Conservation (phyloP, 2,113 vertebrate species). For the Scartelaos histophorus region DNA sequence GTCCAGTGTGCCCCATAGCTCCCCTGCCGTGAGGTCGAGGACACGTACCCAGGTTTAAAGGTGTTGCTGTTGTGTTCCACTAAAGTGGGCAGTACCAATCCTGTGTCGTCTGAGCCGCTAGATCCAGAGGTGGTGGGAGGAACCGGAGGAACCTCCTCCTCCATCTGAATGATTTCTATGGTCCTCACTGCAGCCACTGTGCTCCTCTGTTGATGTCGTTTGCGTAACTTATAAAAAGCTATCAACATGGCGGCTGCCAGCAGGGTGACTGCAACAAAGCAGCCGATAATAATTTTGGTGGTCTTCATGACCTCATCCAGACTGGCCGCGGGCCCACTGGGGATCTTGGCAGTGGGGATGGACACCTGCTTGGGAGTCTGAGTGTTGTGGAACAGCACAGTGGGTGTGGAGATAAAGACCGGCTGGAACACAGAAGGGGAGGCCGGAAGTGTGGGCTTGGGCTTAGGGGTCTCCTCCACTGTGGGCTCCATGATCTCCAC, state of each 20-base stretch:
- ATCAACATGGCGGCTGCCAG: conserved; percentile 95
- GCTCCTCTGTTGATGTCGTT: conserved; percentile 94
- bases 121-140: conserved; percentile 78
- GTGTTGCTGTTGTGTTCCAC: conserved; percentile 90
- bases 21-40: conserved; percentile 85
- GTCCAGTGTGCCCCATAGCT: conserved; percentile 91
- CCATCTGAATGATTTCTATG: conserved; percentile 94
- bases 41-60: conserved; percentile 89
- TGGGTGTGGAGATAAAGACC: conserved; percentile 94
- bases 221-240: conserved; percentile 97
- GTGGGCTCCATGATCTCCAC: conserved; percentile 91
- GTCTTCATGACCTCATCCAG: conserved; percentile 98
- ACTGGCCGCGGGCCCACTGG: conserved; percentile 85
- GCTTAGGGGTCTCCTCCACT: conserved; percentile 88
- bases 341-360: conserved; percentile 80
- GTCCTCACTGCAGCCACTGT: conserved; percentile 90
- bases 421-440: conserved; percentile 93
- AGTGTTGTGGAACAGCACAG: conserved; percentile 89
- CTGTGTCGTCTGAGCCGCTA: conserved; percentile 85
- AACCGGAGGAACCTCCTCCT: conserved; percentile 85
- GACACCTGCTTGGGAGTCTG: conserved; percentile 87
- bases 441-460: conserved; percentile 87
- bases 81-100: conserved; percentile 84
- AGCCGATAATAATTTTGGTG: conserved; percentile 99
- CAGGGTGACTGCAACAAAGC: conserved; percentile 95